phyloP scores from a whole-genome alignment of 2,888 invertebrate species.

The Clivina fossor region DNA sequence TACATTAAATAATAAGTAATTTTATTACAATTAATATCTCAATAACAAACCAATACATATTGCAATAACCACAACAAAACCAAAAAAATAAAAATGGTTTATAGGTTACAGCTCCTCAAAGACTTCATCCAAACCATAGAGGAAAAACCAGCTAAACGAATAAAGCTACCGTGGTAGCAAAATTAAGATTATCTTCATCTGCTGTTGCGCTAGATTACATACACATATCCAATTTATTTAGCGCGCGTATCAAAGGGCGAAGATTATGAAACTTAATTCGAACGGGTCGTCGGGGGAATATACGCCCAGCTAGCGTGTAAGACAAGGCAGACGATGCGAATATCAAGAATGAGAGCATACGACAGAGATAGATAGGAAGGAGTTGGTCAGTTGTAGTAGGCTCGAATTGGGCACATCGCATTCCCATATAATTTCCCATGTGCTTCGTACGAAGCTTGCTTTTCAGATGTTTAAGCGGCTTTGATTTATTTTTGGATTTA shows the following conservation, averaged over 20 bases:
- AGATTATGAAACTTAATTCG: slow-evolving; percentile 23
- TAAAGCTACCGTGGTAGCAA: no score
- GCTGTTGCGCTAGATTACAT: slow-evolving; percentile 19
- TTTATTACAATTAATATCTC: no score
- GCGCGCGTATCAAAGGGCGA: slow-evolving; percentile 23
- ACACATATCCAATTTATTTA: slow-evolving; percentile 25
- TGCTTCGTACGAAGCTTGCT: slow-evolving; percentile 11
- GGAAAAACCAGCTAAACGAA: no score
- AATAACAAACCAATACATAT: no score
- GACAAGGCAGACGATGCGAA: no score
- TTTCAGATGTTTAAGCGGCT: slow-evolving; percentile 3
- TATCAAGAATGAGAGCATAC: no score
- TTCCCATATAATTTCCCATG: slow-evolving; percentile 17
- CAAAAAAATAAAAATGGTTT: no score
- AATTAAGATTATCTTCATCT: slow-evolving; percentile 4
- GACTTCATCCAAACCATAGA: no score
- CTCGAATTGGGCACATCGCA: background rate
- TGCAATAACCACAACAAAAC: no score
- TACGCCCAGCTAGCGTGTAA: slow-evolving; percentile 4
- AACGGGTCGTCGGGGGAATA: slow-evolving; percentile 10
- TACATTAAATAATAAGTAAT: no score
- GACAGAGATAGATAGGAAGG: background rate
- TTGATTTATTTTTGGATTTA: slow-evolving; percentile 24
- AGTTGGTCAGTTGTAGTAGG: background rate
- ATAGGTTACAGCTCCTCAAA: no score